Conservation (phyloP, 2,797 vertebrate genomes). For the Megaceryle alcyon region DNA sequence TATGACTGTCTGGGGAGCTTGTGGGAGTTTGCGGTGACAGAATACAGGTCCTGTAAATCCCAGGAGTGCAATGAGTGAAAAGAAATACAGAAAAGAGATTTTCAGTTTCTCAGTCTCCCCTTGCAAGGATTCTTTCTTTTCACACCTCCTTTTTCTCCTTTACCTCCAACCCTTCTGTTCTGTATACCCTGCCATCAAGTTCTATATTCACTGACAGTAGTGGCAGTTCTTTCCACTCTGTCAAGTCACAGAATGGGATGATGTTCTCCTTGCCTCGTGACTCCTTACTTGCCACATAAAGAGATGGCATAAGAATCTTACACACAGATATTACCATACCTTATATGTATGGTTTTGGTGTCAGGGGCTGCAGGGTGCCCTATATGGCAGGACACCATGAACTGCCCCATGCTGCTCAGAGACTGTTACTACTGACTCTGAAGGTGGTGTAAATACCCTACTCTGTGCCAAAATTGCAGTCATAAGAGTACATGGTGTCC, state of each 20-base stretch:
- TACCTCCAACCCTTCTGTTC: not conserved
- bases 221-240: not conserved
- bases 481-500: not conserved
- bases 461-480: not conserved
- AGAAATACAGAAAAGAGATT: not conserved
- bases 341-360: too few relatives aligned
- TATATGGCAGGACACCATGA: too few relatives aligned
- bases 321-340: too few relatives aligned
- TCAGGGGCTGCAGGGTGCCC: too few relatives aligned
- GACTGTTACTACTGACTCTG: too few relatives aligned
- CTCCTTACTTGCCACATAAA: too few relatives aligned
- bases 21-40: not conserved
- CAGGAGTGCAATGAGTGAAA: not conserved
- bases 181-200: not conserved
- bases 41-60: not conserved
- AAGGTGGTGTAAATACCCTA: not conserved
- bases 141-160: not conserved
- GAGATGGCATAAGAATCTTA: too few relatives aligned
- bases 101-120: not conserved
- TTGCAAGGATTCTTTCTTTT: not conserved
- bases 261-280: too few relatives aligned
- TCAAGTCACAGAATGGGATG: not conserved
- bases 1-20: not conserved
- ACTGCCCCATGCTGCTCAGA: too few relatives aligned
- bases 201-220: not conserved